Evolutionary conservation across 2,113 vertebrate genomes (phyloP), one percentile per base, ranked within the genome.

Genomic region (Hydrochoerus hydrochaeris): DNA sequence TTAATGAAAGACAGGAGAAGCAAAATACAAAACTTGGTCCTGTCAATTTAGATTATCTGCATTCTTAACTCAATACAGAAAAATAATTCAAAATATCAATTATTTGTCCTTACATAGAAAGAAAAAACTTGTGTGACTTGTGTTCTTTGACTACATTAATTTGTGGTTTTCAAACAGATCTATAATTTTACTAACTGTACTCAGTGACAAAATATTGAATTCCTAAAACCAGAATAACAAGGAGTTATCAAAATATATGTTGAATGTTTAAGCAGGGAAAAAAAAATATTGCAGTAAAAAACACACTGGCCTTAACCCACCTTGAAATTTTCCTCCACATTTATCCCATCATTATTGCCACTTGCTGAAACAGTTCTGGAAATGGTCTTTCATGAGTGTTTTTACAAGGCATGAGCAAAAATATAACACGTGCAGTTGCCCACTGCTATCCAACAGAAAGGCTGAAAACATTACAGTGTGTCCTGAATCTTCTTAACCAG

Each of bases 191-290:
- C n/a, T 60, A 1, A 12, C 44, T 54, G 1, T n/a, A 19, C 9
- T 57, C 22, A 14, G 12, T 84, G 52, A 41, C 75, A 67, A 69
- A 54, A 85, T 57, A 87, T 54, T 80, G 92, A 92, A 80, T 63
- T 88, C 13, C 63, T 73, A 78, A 81, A 65, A 81, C 57, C 77
- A 83, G 96, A 94, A 96, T 84, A 71, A 28, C 41, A 46, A 77
- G 41, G 7, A 14, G 28, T 78, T 28, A 78, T 78, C 75, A 78
- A 46, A 78, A 78, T 73, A 78, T 49, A 30, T 28, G 26, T 13
- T 49, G 44, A 78, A 49, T 49, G 44, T 49, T 30, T 78, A 78
- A 77, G 28, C 17, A 14, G 24, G n/a, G n/a, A n/a, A 30, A 78
- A 78, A 78, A 49, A 24, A 75, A 24, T 16, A 75, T 46, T 69